Base-by-base conservation (phyloP, 2,888 invertebrate species). In the Xanthia togata region DNA sequence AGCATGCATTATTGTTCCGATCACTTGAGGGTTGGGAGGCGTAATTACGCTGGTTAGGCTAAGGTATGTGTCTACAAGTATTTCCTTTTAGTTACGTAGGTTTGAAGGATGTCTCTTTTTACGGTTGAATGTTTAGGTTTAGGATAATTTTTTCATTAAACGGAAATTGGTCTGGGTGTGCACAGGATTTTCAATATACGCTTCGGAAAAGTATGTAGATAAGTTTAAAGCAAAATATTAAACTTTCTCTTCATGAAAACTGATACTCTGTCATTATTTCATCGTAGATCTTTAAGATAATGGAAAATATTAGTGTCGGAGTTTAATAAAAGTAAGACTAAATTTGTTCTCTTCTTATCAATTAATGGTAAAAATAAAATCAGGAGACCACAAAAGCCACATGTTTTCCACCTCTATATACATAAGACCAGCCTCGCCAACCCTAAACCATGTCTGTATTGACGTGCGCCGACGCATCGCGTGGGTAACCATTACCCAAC, bases 401-500 rank as follows among this genome's bases (percentile, higher is more conserved):
- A 26, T 14, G 17, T 47, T 60, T 47, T 9, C 14, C 6, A n/a
- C 4, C 20, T 75, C 17, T 67, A 62, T 85, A 77, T 74, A 78
- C 74, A 63, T 78, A 78, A 74, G 50, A 59, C 35, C 17, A 65
- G 31, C 50, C 20, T 78, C 65, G 82, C 12, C 87, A 89, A 74
- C 85, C 83, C 84, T 83, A 72, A 44, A 14, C 59, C 50, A 62
- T 64, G 55, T 81, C 77, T 79, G 76, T 11, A 78, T 68, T 92
- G 89, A 86, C 90, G 90, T 92, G 91, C 87, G 87, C 87, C 85
- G 85, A 89, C 84, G 89, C 89, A 92, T 94, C 91, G 94, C 94
- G 94, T 94, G 94, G 90, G 87, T 88, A 88, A 90, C 85, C 77
- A 87, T 94, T 93, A 93, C 92, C 92, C 90, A 91, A 93, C 89